Base-by-base conservation (phyloP, 92 coral and sea anemone species). In the Parazoanthus darwini region DNA sequence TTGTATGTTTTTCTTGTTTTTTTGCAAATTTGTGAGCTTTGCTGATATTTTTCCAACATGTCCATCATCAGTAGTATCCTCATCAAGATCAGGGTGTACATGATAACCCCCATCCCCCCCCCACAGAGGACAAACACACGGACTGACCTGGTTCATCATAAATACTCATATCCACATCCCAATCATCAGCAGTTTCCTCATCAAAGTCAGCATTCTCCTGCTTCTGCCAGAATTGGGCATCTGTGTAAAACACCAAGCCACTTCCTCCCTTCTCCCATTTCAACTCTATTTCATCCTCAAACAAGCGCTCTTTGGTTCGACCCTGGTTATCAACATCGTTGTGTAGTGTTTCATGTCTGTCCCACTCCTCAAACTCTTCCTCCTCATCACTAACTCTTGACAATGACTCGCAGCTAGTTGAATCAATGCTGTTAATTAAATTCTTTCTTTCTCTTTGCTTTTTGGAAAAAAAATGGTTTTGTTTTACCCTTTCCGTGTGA, bases 221-320 rank as follows among this genome's bases (percentile, higher is more conserved):
- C 42, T 94, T 93, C 85, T 95, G 94, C 99, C 99, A 97, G 86
- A 95, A 97, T 39, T 96, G 98, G 37, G 99, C 99, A 94, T 97
- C 99, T 8, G 99, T 97, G 82, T 97, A 97, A 88, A 97, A 97
- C 92, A 97, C 99, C 83, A 97, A 91, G 15, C 99, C 99, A 94
- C 98, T 97, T 15, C 99, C 99, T 37, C 99, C 99, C 82, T 97
- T 97, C 90, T 97, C 99, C 99, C 99, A 97, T 85, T 97, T 97
- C 74, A 97, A 82, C 68, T 97, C 99, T 78, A 97, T 97, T 66
- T 97, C 89, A 46, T 97, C 92, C 88, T 97, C 99, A 95, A 90
- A 97, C 68, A 97, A 90, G 65, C 99, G 91, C 80, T 97, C 99
- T 79, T 95, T 97, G 2, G 99, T 93, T 26, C 99, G 90, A 39